Conservation (phyloP, 2,113 vertebrate species). For the Orientallactaga bullata region DNA sequence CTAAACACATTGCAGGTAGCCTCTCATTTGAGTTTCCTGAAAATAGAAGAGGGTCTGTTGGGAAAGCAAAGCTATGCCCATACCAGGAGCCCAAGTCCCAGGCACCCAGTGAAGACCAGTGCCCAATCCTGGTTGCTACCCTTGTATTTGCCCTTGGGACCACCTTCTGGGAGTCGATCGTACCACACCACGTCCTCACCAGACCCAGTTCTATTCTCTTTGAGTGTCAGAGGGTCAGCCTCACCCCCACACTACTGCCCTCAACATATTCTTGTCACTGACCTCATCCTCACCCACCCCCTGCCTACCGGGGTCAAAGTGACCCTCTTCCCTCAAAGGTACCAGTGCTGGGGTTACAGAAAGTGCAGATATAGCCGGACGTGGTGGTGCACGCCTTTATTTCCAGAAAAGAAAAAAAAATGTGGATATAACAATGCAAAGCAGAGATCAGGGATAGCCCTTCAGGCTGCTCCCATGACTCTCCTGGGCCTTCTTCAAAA, state of each 20-base stretch:
- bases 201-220: neutral
- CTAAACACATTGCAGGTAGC: neutral
- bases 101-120: neutral
- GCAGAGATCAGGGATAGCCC: neutral
- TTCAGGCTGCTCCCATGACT: neutral
- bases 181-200: accelerated
- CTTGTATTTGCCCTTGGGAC: neutral
- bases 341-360: accelerated
- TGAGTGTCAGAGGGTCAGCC: neutral
- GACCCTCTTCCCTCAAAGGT: neutral
- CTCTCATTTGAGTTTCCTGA: neutral
- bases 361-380: neutral
- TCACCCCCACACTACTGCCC: neutral
- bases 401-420: too few species aligned
- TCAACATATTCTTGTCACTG: neutral
- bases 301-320: neutral
- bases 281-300: neutral
- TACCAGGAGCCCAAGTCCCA: neutral
- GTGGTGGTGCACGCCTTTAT: too few species aligned
- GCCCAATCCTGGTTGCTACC: neutral
- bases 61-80: neutral
- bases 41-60: neutral
- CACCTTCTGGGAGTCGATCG: neutral
- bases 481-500: neutral
- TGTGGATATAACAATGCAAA: neutral